Evolutionary conservation across 2,888 invertebrate genomes (phyloP).

Genomic region (Lepidochrysops patricia): DNA sequence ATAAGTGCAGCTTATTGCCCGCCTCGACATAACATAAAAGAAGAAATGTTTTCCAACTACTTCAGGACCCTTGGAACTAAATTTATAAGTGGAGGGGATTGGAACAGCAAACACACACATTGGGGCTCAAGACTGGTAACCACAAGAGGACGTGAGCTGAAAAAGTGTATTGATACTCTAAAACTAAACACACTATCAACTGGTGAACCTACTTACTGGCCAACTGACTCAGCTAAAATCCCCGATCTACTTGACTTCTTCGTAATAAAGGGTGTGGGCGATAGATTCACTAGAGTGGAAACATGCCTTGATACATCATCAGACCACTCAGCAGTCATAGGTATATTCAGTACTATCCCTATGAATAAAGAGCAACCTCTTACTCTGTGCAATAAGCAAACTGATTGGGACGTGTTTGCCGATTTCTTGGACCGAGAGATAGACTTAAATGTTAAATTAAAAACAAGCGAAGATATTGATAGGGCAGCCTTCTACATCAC

Average conservation of each 20-base stretch:
- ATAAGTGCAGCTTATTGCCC: slow-evolving; percentile 13
- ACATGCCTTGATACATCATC: slow-evolving; percentile 19
- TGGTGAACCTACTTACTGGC: slow-evolving; percentile 25
- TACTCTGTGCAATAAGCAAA: neutral
- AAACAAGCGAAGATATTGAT: neutral
- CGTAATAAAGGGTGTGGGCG: slow-evolving; percentile 9
- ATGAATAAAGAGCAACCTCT: neutral
- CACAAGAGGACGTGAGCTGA: slow-evolving; percentile 18
- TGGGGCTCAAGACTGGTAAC: slow-evolving; percentile 22
- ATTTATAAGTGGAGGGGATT: slow-evolving; percentile 22
- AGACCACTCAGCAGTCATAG: slow-evolving; percentile 16
- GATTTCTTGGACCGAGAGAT: neutral
- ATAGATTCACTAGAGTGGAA: slow-evolving; percentile 11
- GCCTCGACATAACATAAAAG: neutral
- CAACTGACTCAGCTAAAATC: slow-evolving; percentile 21
- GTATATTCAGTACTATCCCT: neutral
- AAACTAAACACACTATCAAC: slow-evolving; percentile 16
- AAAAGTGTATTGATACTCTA: neutral
- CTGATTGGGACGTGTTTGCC: neutral
- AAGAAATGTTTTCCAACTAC: neutral
- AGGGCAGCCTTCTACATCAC: neutral
- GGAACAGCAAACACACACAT: slow-evolving; percentile 23
- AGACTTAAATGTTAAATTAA: neutral
- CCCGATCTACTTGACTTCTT: slow-evolving; percentile 28
- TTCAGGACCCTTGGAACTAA: slow-evolving; percentile 15